Evolutionary conservation across 2,888 invertebrate genomes (phyloP).

Genomic region (Auanema sp.): DNA sequence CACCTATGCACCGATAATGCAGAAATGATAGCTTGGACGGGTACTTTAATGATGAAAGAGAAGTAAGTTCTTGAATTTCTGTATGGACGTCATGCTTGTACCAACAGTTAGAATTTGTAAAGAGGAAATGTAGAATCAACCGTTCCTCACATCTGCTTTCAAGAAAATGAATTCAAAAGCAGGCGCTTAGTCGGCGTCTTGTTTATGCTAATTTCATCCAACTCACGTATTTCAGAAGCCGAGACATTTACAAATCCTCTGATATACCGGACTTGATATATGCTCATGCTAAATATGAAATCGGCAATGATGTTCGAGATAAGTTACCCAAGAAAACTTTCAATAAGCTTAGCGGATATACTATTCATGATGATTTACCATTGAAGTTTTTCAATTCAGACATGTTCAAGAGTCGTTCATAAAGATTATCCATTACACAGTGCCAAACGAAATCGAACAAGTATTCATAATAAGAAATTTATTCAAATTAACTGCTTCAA

Average conservation of each 20-base stretch:
- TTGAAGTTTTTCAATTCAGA: constrained; percentile 24
- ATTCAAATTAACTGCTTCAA: no score
- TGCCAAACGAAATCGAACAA: no score
- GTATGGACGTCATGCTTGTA: neutral
- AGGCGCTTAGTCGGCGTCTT: no score
- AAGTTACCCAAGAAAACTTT: constrained; percentile 15
- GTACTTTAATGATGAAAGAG: constrained; percentile 34
- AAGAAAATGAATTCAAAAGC: constrained; percentile 4
- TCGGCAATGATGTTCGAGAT: constrained; percentile 31
- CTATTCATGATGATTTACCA: constrained; percentile 25
- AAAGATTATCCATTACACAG: no score
- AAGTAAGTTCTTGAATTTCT: constrained; percentile 22
- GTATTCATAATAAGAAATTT: no score
- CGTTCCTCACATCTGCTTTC: neutral
- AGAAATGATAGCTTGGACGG: constrained; percentile 89
- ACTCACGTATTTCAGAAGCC: constrained; percentile 16
- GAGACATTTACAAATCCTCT: constrained; percentile 20
- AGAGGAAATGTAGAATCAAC: neutral
- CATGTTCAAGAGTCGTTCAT: constrained; percentile 6
- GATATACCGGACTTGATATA: constrained; percentile 44
- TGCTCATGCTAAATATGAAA: constrained; percentile 39
- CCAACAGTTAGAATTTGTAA: neutral
- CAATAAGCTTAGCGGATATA: constrained; percentile 26
- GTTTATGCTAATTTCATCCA: neutral
- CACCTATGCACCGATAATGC: constrained; percentile 94